Evolutionary conservation across 2,888 invertebrate species (phyloP), one percentile per base, ranked within the genome.

Genomic region (Polymixis lichenea): DNA sequence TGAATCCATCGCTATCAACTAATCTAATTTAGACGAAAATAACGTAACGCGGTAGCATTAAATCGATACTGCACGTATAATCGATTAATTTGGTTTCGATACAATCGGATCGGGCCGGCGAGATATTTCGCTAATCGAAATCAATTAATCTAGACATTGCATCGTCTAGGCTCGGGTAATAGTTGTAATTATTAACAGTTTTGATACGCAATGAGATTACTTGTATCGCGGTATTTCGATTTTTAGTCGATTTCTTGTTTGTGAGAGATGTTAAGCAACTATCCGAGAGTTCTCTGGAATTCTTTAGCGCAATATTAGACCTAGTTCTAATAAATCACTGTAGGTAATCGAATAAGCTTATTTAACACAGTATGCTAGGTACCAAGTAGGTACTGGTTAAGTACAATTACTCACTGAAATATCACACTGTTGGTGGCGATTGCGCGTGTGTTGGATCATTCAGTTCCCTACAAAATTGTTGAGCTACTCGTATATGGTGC

Each of bases 111-210:
- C 86, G 87, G 86, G 86, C 89, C 86, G 82, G 75, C 84, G 87
- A 86, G 89, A 89, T 89, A 90, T 89, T 89, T 90, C 83, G 90
- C 90, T 93, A 93, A 94, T 94, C 94, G 90, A 84, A 89, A 78
- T 88, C 92, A 92, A 93, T 94, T 93, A 91, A 94, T 94, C 92
- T 92, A 87, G 90, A 91, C 87, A 88, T 85, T 78, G 80, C 89
- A 72, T 87, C 87, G 84, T 75, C 82, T 78, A 80, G 81, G 86
- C 82, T 77, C 77, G 75, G 72, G 83, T 90, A 90, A 86, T 89
- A 90, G 88, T 87, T 82, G 77, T 87, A 86, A 89, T 90, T 89
- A 91, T 90, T 90, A 89, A 89, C 89, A 91, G 90, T 88, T 91
- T 90, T 89, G 84, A 78, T 86, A 85, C 72, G 73, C 62, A 77